Evolutionary conservation across 2,888 invertebrate species (phyloP).

Genomic region (Sphaerophoria rueppellii): DNA sequence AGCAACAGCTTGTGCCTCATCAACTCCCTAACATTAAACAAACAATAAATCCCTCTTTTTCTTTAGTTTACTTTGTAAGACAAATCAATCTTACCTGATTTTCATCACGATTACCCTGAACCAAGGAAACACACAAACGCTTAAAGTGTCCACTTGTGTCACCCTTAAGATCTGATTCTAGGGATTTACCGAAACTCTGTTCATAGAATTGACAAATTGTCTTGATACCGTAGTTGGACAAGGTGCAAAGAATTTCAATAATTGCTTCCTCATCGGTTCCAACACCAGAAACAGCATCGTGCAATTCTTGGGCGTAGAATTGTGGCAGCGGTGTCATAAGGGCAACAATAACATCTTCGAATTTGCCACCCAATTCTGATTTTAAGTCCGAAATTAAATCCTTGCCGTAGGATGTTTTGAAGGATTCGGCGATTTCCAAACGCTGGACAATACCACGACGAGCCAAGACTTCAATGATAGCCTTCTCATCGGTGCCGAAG

Average conservation of each 20-base stretch:
- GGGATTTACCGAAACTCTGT: conserved; percentile 90
- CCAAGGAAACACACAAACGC: conserved; percentile 92
- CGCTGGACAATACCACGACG: conserved; percentile 95
- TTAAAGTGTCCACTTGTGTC: conserved; percentile 98
- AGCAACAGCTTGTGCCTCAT: conserved; percentile 89
- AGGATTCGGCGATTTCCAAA: conserved; percentile 93
- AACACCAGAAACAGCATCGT: conserved; percentile 92
- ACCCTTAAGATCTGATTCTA: conserved; percentile 93
- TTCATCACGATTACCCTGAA: conserved; percentile 95
- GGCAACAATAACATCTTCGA: conserved; percentile 94
- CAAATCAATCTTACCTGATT: conserved; percentile 83
- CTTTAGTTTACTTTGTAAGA: background rate
- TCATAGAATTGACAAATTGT: conserved; percentile 93
- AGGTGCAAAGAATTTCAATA: conserved; percentile 95
- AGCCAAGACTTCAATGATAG: conserved; percentile 94
- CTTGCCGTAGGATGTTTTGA: conserved; percentile 96
- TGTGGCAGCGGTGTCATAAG: conserved; percentile 95
- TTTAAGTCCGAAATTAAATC: conserved; percentile 92
- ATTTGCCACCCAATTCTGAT: conserved; percentile 93
- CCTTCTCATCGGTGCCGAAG: conserved; percentile 94
- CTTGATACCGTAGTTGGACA: conserved; percentile 94
- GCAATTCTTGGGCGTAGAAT: conserved; percentile 94
- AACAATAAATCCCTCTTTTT: background rate
- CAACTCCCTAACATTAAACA: conserved; percentile 85
- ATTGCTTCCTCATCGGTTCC: conserved; percentile 96